A percentile compares a stretch with the other conserved stretches of the same genome.
phyloP scores from a whole-genome alignment of 2,888 invertebrate species.

The Onthophagus sagittarius region DNA sequence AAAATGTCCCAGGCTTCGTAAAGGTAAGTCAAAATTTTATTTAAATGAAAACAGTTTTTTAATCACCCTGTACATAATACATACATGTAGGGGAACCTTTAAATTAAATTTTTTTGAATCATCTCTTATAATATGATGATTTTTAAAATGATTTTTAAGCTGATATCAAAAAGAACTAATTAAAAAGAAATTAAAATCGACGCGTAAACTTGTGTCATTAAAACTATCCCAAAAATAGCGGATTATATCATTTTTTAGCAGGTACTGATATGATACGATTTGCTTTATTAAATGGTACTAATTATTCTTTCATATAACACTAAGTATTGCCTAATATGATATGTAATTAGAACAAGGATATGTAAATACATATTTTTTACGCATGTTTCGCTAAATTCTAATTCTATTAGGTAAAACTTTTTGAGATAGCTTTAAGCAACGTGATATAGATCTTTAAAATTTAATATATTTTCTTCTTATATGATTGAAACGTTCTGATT shows the following conservation, averaged over 20 bases:
- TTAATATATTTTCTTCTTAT: neutral
- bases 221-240: slow-evolving; percentile 10
- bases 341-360: neutral
- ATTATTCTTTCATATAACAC: neutral
- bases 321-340: slow-evolving; percentile 7
- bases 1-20: no score
- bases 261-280: slow-evolving; percentile 5
- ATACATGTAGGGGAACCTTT: no score
- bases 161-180: no score
- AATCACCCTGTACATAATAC: no score
- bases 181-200: no score
- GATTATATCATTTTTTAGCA: neutral
- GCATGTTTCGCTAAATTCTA: neutral
- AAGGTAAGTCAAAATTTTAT: no score
- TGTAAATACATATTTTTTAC: neutral
- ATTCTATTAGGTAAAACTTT: neutral
- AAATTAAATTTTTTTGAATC: no score
- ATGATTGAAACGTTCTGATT: neutral
- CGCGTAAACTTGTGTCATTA: neutral
- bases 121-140: no score
- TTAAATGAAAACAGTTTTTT: no score
- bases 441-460: neutral
- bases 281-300: neutral
- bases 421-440: slow-evolving; percentile 12
- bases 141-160: no score